These are phyloP conservation scores for Agrilus planipennis DNA, from an alignment of 1,140 invertebrate species.

Conservation along the genomic window DNA sequence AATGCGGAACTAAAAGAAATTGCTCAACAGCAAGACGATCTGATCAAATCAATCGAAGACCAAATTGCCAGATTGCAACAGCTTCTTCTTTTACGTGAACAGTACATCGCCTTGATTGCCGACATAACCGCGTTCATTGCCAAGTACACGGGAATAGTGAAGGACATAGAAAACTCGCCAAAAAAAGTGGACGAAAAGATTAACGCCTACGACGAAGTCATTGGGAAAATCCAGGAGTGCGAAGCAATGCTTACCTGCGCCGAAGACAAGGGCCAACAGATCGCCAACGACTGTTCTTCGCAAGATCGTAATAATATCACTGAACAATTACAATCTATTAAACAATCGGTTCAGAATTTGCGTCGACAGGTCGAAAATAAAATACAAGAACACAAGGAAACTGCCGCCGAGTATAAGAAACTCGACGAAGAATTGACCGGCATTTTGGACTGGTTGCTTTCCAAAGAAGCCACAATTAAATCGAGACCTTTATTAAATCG, in stretches of 20 bases:
- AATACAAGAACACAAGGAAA: slow-evolving; percentile 72
- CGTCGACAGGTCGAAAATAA: slow-evolving; percentile 73
- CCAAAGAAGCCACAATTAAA: slow-evolving; percentile 70
- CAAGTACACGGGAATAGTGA: slow-evolving; percentile 75
- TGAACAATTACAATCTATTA: slow-evolving; percentile 73
- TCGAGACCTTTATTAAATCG: slow-evolving; percentile 70
- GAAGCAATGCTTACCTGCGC: slow-evolving; percentile 77
- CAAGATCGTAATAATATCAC: slow-evolving; percentile 79
- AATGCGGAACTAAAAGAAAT: slow-evolving; percentile 66
- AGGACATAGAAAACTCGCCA: slow-evolving; percentile 70
- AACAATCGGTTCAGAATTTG: slow-evolving; percentile 69
- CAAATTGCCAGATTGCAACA: slow-evolving; percentile 69
- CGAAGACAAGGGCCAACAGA: slow-evolving; percentile 83
- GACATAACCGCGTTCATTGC: slow-evolving; percentile 79
- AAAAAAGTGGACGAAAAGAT: slow-evolving; percentile 77
- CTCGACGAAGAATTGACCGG: slow-evolving; percentile 67
- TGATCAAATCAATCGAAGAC: slow-evolving; percentile 69
- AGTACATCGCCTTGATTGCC: slow-evolving; percentile 72
- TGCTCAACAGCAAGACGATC: slow-evolving; percentile 68
- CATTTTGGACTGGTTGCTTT: slow-evolving; percentile 72
- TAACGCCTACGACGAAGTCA: slow-evolving; percentile 74
- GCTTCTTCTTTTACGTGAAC: slow-evolving; percentile 67
- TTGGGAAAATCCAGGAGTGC: slow-evolving; percentile 73
- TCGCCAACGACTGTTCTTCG: slow-evolving; percentile 74
- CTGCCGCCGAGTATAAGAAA: slow-evolving; percentile 77